Evolutionary conservation across 1,140 invertebrate species (phyloP), one percentile per base, ranked within the genome.

Genomic region (Cherax quadricarinatus): DNA sequence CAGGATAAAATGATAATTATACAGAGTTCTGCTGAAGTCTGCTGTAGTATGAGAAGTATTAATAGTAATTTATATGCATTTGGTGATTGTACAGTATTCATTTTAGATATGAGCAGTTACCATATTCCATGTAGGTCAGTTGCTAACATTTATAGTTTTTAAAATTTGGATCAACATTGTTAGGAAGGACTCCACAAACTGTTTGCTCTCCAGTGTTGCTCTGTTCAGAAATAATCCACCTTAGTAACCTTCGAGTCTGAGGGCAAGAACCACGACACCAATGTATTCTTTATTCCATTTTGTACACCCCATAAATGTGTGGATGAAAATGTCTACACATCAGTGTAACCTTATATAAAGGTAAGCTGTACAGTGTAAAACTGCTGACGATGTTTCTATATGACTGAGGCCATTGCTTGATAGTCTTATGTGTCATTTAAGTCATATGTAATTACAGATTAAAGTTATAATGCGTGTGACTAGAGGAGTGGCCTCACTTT

Each of bases 301-400:
- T 89, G 81, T 89, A 89, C 57, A 89, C 53, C 75, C 80, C 88
- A 89, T 89, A 89, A 89, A 53, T 89, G 88, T 89, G 88, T 89
- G 88, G 88, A 83, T 73, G 81, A 62, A 88, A 79, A 60, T 86
- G 18, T 83, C 66, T 81, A 84, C 88, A 89, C 88, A 83, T 83
- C 88, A 89, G 88, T 89, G 88, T 89, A 89, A 89, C 88, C 88
- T 89, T 89, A 57, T 89, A 89, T 83, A 89, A 89, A 88, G 88
- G 88, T 89, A 89, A 89, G 88, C 80, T 89, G 88, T 89, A 89
- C 88, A 89, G 88, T 89, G 81, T 83, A 83, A 89, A 83, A 89
- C 88, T 89, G 88, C 80, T 88, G 73, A 78, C 83, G 60, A 53
- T 81, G 66, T 89, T 89, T 82, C 62, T 89, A 14, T 48, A 70